phyloP scores from a whole-genome alignment of 1,140 invertebrate species.

The Archivesica marissinica region DNA sequence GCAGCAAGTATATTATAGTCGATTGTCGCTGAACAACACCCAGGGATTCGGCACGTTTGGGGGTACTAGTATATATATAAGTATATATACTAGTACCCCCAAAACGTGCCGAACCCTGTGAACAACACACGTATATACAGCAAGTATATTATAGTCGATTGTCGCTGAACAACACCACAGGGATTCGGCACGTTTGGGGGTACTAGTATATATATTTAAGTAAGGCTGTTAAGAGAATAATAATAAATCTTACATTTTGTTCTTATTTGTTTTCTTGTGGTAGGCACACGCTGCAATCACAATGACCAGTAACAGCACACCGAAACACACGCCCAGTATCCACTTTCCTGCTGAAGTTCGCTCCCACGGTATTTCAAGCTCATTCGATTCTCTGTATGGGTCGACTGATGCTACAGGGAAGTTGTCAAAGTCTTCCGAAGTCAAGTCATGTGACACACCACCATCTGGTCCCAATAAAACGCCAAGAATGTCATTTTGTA shows the following conservation, averaged over 20 bases:
- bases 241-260: background rate
- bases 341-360: background rate
- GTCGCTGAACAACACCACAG: too few relatives aligned
- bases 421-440: conserved; percentile 43
- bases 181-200: too few relatives aligned
- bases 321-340: conserved; percentile 3
- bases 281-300: background rate
- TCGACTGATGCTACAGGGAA: conserved; percentile 27
- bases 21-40: too few relatives aligned
- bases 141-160: too few relatives aligned
- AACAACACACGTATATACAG: too few relatives aligned
- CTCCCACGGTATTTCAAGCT: background rate
- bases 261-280: conserved; percentile 16
- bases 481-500: conserved; percentile 24
- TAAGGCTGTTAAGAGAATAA: too few relatives aligned
- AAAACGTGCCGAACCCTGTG: too few relatives aligned
- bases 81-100: too few relatives aligned
- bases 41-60: too few relatives aligned
- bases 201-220: too few relatives aligned
- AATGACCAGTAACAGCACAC: background rate
- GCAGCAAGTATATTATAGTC: too few relatives aligned
- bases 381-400: background rate
- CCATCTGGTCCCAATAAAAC: background rate
- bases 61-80: too few relatives aligned
- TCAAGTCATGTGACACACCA: conserved; percentile 39